phyloP scores from a whole-genome alignment of 2,888 invertebrate genomes.

The Ennomos erosarius region DNA sequence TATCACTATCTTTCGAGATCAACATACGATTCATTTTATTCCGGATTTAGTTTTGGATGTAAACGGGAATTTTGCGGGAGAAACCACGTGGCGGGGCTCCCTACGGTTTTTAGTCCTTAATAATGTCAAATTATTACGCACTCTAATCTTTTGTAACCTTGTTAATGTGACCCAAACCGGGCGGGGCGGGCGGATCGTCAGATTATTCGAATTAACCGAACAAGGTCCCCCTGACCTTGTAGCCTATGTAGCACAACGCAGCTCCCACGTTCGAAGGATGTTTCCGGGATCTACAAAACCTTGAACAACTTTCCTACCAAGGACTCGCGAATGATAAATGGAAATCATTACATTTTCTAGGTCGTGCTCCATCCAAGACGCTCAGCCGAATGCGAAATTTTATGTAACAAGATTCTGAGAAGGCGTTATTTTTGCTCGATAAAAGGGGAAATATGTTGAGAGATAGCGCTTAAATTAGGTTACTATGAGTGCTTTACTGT shows the following conservation, averaged over 20 bases:
- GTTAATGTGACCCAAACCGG: conserved; percentile 55
- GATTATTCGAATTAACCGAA: conserved; percentile 55
- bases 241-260: conserved; percentile 58
- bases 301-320: conserved; percentile 73
- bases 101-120: conserved; percentile 39
- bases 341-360: conserved; percentile 72
- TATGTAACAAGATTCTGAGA: conserved; percentile 41
- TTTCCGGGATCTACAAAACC: conserved; percentile 68
- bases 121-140: conserved; percentile 40
- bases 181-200: conserved; percentile 50
- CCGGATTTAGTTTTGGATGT: no score
- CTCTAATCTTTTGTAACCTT: conserved; percentile 58
- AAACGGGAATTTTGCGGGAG: no score
- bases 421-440: conserved; percentile 34
- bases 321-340: conserved; percentile 74
- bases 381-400: conserved; percentile 65
- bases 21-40: no score
- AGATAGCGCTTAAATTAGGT: conserved; percentile 10
- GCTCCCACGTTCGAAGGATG: conserved; percentile 62
- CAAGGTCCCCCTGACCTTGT: conserved; percentile 66
- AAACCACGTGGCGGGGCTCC: background rate
- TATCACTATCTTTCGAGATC: no score
- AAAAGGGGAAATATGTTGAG: conserved; percentile 18
- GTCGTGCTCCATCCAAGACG: conserved; percentile 60
- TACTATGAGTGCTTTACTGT: conserved; percentile 10